Conservation (phyloP, 37 sponge, comb jelly and placozoan genomes). For the Hormiphora californensis region DNA sequence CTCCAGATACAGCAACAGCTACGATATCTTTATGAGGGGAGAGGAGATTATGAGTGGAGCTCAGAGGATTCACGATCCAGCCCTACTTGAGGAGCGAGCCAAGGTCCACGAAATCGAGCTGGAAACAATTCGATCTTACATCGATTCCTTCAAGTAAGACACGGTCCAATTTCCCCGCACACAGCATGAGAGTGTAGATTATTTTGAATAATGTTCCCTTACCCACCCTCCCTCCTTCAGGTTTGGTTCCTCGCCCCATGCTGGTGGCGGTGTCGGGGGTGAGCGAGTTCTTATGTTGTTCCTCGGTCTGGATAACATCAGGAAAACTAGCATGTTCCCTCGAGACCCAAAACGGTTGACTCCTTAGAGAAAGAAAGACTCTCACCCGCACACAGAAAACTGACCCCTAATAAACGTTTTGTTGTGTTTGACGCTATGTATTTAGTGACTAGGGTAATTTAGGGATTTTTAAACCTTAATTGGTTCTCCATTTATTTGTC, state of each 20-base stretch:
- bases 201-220: background rate
- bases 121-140: slow-evolving; percentile 88
- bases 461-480: too few species aligned
- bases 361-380: too few species aligned
- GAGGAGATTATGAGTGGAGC: slow-evolving; percentile 99
- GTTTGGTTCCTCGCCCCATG: slow-evolving; percentile 91
- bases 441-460: too few species aligned
- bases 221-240: background rate
- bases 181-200: background rate
- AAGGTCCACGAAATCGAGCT: slow-evolving; percentile 74
- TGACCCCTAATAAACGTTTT: too few species aligned
- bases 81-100: slow-evolving; percentile 83
- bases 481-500: too few species aligned
- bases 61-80: slow-evolving; percentile 96
- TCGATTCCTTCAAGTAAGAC: slow-evolving; percentile 81
- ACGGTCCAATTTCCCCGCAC: background rate
- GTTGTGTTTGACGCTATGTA: too few species aligned
- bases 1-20: slow-evolving; percentile 81
- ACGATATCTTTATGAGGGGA: slow-evolving; percentile 99
- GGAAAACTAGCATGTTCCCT: slow-evolving; percentile 98
- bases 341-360: slow-evolving; percentile 95
- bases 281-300: slow-evolving; percentile 97
- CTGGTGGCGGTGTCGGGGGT: slow-evolving; percentile 90
- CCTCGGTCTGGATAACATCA: slow-evolving; percentile 92
- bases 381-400: too few species aligned